Base-by-base conservation (phyloP, 2,888 invertebrate species). In the Chrysodeixis includens region DNA sequence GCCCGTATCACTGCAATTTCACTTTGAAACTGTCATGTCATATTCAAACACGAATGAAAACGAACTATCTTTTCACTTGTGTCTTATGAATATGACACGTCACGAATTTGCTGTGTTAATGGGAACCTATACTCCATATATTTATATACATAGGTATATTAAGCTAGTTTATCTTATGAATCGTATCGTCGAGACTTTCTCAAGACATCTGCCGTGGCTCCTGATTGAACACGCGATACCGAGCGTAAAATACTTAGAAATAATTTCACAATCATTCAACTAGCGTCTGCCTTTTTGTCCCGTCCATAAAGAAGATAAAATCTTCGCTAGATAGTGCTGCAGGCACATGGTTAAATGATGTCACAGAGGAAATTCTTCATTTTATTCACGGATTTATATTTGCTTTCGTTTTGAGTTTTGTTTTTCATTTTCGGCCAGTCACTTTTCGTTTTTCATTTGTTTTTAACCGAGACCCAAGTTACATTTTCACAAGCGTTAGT, bases 161-260 rank as follows among this genome's bases (percentile, higher is more conserved):
- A 40, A 5, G 77, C 80, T 61, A 66, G 70, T 70, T 86, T 89
- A 90, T 89, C 88, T 83, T 71, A 81, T 71, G 74, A 83, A 88
- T 88, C 87, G 76, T 77, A 83, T 83, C 84, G 65, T 70, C 71
- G 85, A 82, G 77, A 78, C 90, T 90, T 90, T 91, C 89, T 83
- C 85, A 84, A 82, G 85, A 88, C 89, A 89, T 89, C 88, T 91
- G 86, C 86, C 85, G 70, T 71, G 77, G 62, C 74, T 81, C 63
- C 68, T 81, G 88, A 89, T 90, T 78, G 81, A 86, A 86, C 82
- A 76, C 79, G 77, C 80, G 88, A 89, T 89, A 87, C 61, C 60
- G 57, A 57, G 70, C 66, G 78, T 73, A 76, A 79, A 79, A 69
- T 74, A 70, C 78, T 81, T 76, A 79, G 78, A 82, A 79, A 83